Evolutionary conservation across 2,888 invertebrate species (phyloP), one percentile per base, ranked within the genome.

Genomic region (Pegoplata infirma): DNA sequence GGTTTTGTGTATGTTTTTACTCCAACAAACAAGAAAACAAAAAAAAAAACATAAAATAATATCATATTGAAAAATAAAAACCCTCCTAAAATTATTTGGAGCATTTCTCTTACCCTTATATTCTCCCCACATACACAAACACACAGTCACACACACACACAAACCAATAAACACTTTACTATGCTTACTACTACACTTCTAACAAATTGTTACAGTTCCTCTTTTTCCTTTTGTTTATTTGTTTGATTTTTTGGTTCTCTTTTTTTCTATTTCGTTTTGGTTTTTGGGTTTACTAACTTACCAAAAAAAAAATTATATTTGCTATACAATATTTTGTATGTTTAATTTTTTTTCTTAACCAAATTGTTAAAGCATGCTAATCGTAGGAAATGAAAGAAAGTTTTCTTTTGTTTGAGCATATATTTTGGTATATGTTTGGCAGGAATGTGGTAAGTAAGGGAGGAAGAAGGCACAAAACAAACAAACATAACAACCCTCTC

Each of bases 351-450:
- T 74, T 79, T 49, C 59, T 63, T 16, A 55, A 23, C 55, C 67
- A 79, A 73, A 71, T 67, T 61, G 51, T 63, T 56, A 67, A 67
- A 63, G 53, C 67, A 75, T 61, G 79, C 75, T 75, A 79, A 79
- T 71, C 67, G 56, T 53, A 56, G 68, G 8, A 23, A 21, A 67
- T 44, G 47, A 23, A 47, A 64, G 66, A 51, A 67, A 79, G 6
- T 5, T 69, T 69, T 36, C 32, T 25, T 66, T 74, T 66, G 28
- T 46, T 68, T 67, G 17, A 32, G 25, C n/a, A n/a, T n/a, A n/a
- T n/a, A 16, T 40, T 23, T 44, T 51, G 51, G 40, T 46, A 23
- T 56, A n/a, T 23, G 17, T 47, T 36, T 55, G 53, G 25, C 12
- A 17, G 47, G 10, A 1, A 17, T 58, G 21, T 21, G 25, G 21